A percentile compares a stretch with the other conserved stretches of the same genome.
These are phyloP conservation scores for Laspeyria flexula DNA, from an alignment of 2,888 invertebrate species.

Conservation along the genomic window DNA sequence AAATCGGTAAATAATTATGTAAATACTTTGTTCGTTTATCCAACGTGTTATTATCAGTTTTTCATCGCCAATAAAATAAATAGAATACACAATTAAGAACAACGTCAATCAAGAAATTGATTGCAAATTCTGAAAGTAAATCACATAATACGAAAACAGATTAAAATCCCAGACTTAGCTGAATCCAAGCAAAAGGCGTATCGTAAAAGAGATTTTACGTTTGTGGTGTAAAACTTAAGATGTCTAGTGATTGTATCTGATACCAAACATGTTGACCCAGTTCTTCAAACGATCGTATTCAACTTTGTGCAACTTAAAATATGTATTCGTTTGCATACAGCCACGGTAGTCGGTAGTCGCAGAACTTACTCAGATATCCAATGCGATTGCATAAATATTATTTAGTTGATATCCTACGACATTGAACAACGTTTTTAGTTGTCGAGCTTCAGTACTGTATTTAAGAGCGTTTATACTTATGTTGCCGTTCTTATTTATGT, in stretches of 20 bases:
- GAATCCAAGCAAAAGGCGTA: neutral
- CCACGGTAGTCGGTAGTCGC: conserved; percentile 23
- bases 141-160: neutral
- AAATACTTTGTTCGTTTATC: no score
- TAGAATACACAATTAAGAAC: no score
- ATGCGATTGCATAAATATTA: conserved; percentile 29
- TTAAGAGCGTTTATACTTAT: no score
- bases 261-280: conserved; percentile 52
- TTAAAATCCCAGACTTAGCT: neutral
- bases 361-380: conserved; percentile 34
- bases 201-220: conserved; percentile 13
- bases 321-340: conserved; percentile 43
- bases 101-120: no score
- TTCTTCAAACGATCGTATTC: conserved; percentile 36
- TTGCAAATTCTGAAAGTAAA: neutral
- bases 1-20: no score
- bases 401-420: conserved; percentile 18
- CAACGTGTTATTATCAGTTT: no score
- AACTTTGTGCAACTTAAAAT: conserved; percentile 42
- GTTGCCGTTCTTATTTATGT: no score
- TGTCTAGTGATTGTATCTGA: conserved; percentile 38
- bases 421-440: conserved; percentile 21
- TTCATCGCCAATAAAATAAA: no score
- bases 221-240: conserved; percentile 24
- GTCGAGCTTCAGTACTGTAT: conserved; percentile 3